A percentile compares a stretch with the other conserved stretches of the same genome.
Conservation (phyloP, 2,888 invertebrate genomes). For the Tenthredo livida region DNA sequence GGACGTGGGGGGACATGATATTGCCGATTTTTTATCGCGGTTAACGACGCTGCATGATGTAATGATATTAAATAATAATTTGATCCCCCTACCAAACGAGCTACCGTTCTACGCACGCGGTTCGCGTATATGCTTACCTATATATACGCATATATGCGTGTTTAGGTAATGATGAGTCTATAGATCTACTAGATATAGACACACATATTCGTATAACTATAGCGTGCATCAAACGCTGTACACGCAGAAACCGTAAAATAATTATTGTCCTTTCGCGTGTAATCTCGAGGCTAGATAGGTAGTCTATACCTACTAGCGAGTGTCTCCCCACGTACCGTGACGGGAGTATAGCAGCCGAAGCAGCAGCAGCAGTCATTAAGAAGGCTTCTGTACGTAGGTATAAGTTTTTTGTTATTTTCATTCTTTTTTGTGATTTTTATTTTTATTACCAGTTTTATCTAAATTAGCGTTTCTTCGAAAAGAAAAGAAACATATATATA, state of each 20-base stretch:
- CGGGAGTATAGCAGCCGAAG: neutral
- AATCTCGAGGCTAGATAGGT: slow-evolving; percentile 19
- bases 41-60: slow-evolving; percentile 12
- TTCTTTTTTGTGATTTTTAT: neutral
- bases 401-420: neutral
- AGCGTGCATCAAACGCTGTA: neutral
- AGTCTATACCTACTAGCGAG: neutral
- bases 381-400: neutral
- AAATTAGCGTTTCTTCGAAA: slow-evolving; percentile 29
- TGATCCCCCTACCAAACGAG: neutral
- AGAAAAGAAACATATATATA: neutral
- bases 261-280: slow-evolving; percentile 50
- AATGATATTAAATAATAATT: slow-evolving; percentile 14
- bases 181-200: neutral
- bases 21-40: slow-evolving; percentile 14
- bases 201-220: neutral
- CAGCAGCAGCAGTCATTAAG: neutral
- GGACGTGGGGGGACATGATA: neutral
- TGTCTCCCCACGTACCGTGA: neutral
- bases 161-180: neutral
- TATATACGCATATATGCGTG: neutral
- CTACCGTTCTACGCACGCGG: neutral
- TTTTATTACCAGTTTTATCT: slow-evolving; percentile 38
- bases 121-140: neutral
- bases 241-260: slow-evolving; percentile 29